These are phyloP conservation scores for Uloborus plumipes DNA, from an alignment of 2,888 invertebrate species.

Conservation along the genomic window DNA sequence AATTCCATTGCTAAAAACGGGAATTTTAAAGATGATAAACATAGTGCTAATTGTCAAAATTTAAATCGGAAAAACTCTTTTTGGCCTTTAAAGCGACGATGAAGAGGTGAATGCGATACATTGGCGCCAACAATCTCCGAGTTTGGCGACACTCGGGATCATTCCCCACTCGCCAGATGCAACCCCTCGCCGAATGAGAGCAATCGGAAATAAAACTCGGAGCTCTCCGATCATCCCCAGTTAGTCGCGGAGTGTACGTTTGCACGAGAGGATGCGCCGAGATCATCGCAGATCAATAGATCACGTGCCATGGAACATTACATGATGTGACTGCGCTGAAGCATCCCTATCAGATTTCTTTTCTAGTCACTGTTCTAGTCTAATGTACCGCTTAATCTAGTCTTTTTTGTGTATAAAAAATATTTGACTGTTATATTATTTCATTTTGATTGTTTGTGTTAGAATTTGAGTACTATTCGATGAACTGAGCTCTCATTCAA, in stretches of 20 bases:
- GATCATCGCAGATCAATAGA: background rate
- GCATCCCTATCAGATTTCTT: background rate
- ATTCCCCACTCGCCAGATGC: background rate
- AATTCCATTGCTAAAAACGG: no score
- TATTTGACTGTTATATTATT: no score
- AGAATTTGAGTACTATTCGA: no score
- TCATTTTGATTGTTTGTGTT: no score
- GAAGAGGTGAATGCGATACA: no score
- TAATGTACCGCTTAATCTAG: background rate
- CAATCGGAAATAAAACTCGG: conserved; percentile 53
- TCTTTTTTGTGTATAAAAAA: background rate
- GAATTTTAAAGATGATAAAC: no score
- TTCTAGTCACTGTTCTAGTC: conserved; percentile 57
- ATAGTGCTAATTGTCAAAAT: no score
- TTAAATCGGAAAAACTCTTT: no score
- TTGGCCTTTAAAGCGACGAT: no score
- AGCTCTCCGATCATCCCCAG: background rate
- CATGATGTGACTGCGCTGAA: conserved; percentile 2
- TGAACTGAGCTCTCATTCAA: no score
- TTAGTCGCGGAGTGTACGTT: conserved; percentile 29
- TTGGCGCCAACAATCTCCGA: conserved; percentile 5
- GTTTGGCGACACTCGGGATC: conserved; percentile 25
- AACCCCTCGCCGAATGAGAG: conserved; percentile 13
- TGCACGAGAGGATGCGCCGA: background rate
- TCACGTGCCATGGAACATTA: background rate